Percentiles rank a stretch among this genome's conserved stretches.
These are phyloP conservation scores for zebrafish (Danio rerio) DNA, from an alignment of 2,113 vertebrate species.

Conservation along the genomic window GRCz12tu NC_133189.1:58306501-58307000, in stretches of 20 bases:
- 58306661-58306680: constrained; percentile 60
- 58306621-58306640: constrained; percentile 47
- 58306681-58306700: constrained; percentile 57
- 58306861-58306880: too few species aligned
- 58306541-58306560: constrained; percentile 53
- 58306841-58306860: too few species aligned
- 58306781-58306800: constrained; percentile 31
- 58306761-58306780: constrained; percentile 47
- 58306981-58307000: too few species aligned
- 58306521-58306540: constrained; percentile 61
- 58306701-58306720: constrained; percentile 51
- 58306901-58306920: too few species aligned
- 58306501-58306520: constrained; percentile 72
- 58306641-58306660: constrained; percentile 64
- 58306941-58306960: too few species aligned
- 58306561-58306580: constrained; percentile 52
- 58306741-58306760: constrained; percentile 51
- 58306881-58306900: too few species aligned
- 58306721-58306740: constrained; percentile 57
- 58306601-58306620: constrained; percentile 53
- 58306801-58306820: too few species aligned
- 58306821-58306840: too few species aligned
- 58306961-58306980: too few species aligned
- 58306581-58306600: constrained; percentile 71
- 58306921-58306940: too few species aligned